Conservation (phyloP, 2,888 invertebrate genomes). For the Microlaimidae sp. region DNA sequence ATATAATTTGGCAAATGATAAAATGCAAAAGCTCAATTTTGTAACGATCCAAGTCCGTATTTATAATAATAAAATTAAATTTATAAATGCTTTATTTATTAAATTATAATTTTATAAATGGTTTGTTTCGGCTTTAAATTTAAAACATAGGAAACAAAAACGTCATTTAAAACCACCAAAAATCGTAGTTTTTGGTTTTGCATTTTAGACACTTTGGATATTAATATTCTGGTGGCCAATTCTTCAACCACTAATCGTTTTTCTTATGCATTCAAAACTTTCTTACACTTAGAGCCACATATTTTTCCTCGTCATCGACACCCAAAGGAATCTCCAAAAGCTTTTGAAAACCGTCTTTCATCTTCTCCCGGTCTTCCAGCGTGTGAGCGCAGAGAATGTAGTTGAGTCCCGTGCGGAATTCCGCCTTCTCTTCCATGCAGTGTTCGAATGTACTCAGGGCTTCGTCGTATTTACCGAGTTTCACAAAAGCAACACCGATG, state of each 20-base stretch:
- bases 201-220: too few species aligned
- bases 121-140: too few species aligned
- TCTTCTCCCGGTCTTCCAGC: slow-evolving; percentile 67
- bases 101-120: too few species aligned
- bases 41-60: too few species aligned
- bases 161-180: too few species aligned
- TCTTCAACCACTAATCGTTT: background rate
- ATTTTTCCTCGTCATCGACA: slow-evolving; percentile 56
- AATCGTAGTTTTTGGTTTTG: too few species aligned
- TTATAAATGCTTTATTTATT: too few species aligned
- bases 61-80: too few species aligned
- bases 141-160: too few species aligned
- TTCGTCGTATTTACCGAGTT: slow-evolving; percentile 87
- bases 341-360: slow-evolving; percentile 74
- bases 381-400: slow-evolving; percentile 49
- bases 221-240: background rate
- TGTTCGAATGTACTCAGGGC: slow-evolving; percentile 91
- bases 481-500: slow-evolving; percentile 78
- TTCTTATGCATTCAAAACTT: too few species aligned
- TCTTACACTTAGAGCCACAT: slow-evolving; percentile 32
- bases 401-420: slow-evolving; percentile 66
- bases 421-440: slow-evolving; percentile 86
- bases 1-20: too few species aligned
- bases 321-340: slow-evolving; percentile 69
- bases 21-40: too few species aligned